Percentiles rank a stretch among this genome's conserved stretches.
These are phyloP conservation scores for Limenitis camilla DNA, from an alignment of 2,888 invertebrate genomes.

Conservation along the genomic window DNA sequence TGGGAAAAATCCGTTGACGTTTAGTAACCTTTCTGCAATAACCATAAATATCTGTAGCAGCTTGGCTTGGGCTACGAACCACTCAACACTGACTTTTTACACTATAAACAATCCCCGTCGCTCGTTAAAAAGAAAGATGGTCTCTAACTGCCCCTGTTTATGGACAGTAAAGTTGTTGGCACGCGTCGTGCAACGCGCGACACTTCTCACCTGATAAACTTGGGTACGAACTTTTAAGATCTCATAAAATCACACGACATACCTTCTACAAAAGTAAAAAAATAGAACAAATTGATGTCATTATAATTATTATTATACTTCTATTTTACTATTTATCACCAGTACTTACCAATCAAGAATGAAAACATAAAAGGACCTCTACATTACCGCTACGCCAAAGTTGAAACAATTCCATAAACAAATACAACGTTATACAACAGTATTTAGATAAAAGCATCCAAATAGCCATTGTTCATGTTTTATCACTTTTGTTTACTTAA, in stretches of 20 bases:
- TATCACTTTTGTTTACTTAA: no score
- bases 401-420: no score
- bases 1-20: conserved; percentile 10
- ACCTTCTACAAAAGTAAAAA: neutral
- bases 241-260: conserved; percentile 14
- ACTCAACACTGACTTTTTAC: conserved; percentile 57
- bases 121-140: conserved; percentile 74
- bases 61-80: conserved; percentile 44
- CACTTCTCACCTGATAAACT: conserved; percentile 48
- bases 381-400: no score
- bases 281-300: neutral
- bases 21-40: conserved; percentile 31
- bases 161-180: conserved; percentile 67
- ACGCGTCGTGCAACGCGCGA: conserved; percentile 51
- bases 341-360: no score
- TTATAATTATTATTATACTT: neutral
- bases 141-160: conserved; percentile 67
- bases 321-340: no score
- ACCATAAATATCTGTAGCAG: conserved; percentile 59
- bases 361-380: no score
- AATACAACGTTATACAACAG: no score
- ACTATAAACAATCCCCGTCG: conserved; percentile 66
- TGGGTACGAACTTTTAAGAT: conserved; percentile 32
- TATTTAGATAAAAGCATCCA: no score
- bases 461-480: no score